Evolutionary conservation across 2,797 vertebrate genomes (phyloP), one percentile per base, ranked within the genome.

Genomic region (Diplodus puntazzo): DNA sequence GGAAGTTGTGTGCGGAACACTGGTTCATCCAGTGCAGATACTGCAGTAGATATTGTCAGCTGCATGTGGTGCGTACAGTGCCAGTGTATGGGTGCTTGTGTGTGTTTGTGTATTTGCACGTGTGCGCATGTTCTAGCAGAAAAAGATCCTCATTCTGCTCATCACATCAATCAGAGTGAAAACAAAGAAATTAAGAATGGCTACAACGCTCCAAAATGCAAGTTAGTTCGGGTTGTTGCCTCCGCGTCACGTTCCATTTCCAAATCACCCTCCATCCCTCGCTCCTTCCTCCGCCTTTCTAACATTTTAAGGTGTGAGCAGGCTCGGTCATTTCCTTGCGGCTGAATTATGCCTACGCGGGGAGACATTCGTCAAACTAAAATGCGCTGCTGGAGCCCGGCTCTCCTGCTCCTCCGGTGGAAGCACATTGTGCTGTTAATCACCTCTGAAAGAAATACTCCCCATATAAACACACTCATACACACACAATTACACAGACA

Each of bases 321-420:
- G 53, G 17, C 75, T 27, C 12, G 0, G 62, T 70, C 12, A 53
- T 68, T 82, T 86, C 67, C 60, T 52, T 17, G 65, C 5, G 45
- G 61, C 66, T 75, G 55, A 84, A 23, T 73, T 61, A 70, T 43
- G 11, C 16, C 11, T 58, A 60, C 10, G 10, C 17, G 17, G 74
- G 50, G 78, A 79, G 43, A 76, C 64, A 69, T 82, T 79, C 69
- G 72, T 82, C 76, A 82, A 49, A 71, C 30, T 74, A 25, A 75
- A 83, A 75, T 43, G 49, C 23, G 13, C 49, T 21, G 59, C 52
- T 54, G 62, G 11, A 50, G 46, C 27, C 71, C 71, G 50, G 57
- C 13, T 48, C 57, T 62, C 18, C 48, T 1, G 3, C 61, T 80
- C 66, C 48, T 65, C 43, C 60, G 58, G 45, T 58, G 21, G 69